Evolutionary conservation across 2,888 invertebrate genomes (phyloP).

Genomic region (Pachymerium ferrugineum): DNA sequence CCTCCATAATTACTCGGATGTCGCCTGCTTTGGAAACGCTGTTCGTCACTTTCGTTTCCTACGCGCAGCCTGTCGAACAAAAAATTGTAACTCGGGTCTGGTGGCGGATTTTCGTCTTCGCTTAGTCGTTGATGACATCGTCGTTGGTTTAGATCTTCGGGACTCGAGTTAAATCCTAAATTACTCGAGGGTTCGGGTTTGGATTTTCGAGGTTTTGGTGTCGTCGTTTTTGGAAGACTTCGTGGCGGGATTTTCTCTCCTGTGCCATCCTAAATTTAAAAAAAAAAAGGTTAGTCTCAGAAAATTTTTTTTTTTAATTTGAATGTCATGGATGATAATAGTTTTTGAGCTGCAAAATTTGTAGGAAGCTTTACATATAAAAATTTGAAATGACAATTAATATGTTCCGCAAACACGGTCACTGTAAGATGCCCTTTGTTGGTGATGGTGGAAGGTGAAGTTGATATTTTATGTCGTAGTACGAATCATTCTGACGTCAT

Average conservation of each 20-base stretch:
- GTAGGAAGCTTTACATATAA: no score
- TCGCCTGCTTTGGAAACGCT: conserved; percentile 30
- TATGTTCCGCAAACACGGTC: no score
- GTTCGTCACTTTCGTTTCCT: conserved; percentile 4
- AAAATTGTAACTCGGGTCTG: conserved; percentile 35
- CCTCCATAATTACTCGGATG: conserved; percentile 35
- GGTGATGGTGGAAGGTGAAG: no score
- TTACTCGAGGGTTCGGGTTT: background rate
- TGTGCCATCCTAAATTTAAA: background rate
- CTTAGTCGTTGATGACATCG: background rate
- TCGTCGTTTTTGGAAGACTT: background rate
- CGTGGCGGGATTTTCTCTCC: background rate
- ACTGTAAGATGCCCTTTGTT: no score
- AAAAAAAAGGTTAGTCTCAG: background rate
- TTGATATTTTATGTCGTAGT: no score
- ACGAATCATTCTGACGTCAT: no score
- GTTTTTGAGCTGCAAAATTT: no score
- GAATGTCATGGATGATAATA: no score
- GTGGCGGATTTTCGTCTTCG: conserved; percentile 35
- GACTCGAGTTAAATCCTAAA: no score
- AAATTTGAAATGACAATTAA: no score
- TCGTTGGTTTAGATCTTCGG: no score
- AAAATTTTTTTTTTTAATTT: no score
- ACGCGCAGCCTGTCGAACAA: conserved; percentile 32
- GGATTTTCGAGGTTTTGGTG: background rate